Conservation (phyloP, 2,888 invertebrate genomes). For the Isotomurus palustris region DNA sequence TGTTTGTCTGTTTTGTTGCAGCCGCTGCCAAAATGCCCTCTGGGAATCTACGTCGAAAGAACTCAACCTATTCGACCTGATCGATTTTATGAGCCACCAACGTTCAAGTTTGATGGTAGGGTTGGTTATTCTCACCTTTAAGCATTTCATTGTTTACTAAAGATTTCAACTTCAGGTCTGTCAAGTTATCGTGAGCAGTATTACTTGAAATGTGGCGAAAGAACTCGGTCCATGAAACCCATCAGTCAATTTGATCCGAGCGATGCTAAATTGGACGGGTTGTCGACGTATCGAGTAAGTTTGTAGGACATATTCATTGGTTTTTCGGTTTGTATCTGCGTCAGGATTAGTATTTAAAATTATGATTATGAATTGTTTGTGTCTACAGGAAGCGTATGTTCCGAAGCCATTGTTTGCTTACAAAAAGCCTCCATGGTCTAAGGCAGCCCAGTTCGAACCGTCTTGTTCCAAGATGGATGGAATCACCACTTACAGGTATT, state of each 20-base stretch:
- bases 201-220: slow-evolving; percentile 29
- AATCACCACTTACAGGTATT: not conserved
- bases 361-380: no score
- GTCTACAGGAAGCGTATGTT: slow-evolving; percentile 17
- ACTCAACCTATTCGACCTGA: slow-evolving; percentile 25
- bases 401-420: slow-evolving; percentile 16
- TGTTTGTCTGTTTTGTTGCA: not conserved
- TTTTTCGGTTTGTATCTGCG: no score
- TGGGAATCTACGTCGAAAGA: slow-evolving; percentile 28
- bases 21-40: slow-evolving; percentile 23
- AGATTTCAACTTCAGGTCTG: slow-evolving; percentile 2
- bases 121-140: not conserved
- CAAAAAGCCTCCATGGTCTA: slow-evolving; percentile 23
- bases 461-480: slow-evolving; percentile 18
- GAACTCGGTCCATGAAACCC: slow-evolving; percentile 28
- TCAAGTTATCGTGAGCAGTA: slow-evolving; percentile 31
- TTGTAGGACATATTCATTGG: no score
- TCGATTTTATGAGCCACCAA: slow-evolving; percentile 29
- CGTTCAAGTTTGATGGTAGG: slow-evolving; percentile 18
- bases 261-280: slow-evolving; percentile 23
- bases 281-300: slow-evolving; percentile 35
- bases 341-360: no score
- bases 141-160: not conserved
- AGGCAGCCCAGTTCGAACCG: slow-evolving; percentile 17
- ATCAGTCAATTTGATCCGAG: slow-evolving; percentile 26